phyloP scores from a whole-genome alignment of 2,797 vertebrate genomes.

The Prionace glauca region DNA sequence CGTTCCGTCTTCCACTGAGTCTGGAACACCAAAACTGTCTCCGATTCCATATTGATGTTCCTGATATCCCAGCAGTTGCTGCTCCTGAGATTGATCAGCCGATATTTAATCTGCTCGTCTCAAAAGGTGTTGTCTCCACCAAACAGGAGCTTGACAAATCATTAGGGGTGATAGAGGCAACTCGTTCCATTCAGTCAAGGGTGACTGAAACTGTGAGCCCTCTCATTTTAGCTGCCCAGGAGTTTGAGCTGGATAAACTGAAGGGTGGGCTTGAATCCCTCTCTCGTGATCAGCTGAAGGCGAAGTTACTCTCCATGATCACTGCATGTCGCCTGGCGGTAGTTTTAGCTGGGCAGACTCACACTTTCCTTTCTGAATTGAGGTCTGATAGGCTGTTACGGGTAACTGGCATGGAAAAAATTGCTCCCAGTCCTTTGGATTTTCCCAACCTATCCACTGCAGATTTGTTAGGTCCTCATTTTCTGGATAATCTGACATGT shows the following conservation, averaged over 20 bases:
- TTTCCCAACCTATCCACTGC: conserved; percentile 8
- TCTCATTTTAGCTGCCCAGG: conserved; percentile 30
- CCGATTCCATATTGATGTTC: conserved; percentile 6
- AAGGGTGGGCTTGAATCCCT: conserved; percentile 8
- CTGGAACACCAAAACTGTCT: not conserved
- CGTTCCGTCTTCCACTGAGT: conserved; percentile 13
- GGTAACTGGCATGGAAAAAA: conserved; percentile 15
- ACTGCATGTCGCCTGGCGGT: conserved; percentile 15
- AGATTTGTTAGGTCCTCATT: conserved; percentile 30
- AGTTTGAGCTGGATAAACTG: conserved; percentile 18
- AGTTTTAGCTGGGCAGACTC: conserved; percentile 10
- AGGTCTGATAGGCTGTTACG: conserved; percentile 25
- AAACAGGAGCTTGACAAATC: not conserved
- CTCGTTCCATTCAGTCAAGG: conserved; percentile 12
- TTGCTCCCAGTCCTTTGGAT: conserved; percentile 8
- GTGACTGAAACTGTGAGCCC: conserved; percentile 32
- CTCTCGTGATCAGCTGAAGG: conserved; percentile 4
- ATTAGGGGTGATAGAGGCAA: conserved; percentile 15
- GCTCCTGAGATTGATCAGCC: not conserved
- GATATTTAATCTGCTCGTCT: not conserved
- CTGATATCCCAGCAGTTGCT: not conserved
- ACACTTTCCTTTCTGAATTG: conserved; percentile 14
- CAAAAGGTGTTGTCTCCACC: not conserved
- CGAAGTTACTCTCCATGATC: not conserved
- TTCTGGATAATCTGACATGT: conserved; percentile 7